Evolutionary conservation across 2,113 vertebrate genomes (phyloP).

Genomic region (Erpornis zantholeuca): DNA sequence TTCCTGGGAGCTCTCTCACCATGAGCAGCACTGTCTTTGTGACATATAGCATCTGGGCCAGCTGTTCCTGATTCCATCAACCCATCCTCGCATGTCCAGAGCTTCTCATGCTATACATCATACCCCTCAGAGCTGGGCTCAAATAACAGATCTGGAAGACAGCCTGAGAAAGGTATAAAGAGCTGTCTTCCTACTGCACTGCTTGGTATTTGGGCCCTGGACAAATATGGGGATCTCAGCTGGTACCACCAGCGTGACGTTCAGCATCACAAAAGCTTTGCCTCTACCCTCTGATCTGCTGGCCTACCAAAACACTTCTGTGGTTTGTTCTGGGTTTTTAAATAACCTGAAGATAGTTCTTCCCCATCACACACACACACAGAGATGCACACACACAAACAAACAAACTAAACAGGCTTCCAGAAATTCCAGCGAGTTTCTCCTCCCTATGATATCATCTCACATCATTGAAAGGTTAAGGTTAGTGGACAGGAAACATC

Average conservation of each 20-base stretch:
- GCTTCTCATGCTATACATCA: not conserved
- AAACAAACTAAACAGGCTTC: not conserved
- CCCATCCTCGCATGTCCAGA: not conserved
- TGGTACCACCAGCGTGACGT: not conserved
- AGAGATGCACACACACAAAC: not conserved
- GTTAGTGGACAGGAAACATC: not conserved
- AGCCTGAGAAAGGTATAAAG: not conserved
- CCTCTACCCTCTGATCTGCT: not conserved
- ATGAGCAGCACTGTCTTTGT: not conserved
- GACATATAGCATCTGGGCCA: not conserved
- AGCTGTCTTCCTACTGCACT: not conserved
- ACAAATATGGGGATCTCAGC: not conserved
- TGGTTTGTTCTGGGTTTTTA: accelerated
- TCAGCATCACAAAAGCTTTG: not conserved
- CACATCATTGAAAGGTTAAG: not conserved
- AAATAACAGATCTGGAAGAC: not conserved
- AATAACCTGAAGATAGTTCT: not conserved
- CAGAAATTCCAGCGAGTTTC: not conserved
- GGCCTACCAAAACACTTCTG: not conserved
- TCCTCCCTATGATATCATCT: not conserved
- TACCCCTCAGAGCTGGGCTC: not conserved
- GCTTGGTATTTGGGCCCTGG: not conserved
- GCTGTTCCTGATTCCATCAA: not conserved
- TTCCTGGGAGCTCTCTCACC: not conserved
- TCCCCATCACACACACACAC: not conserved